Evolutionary conservation across 92 coral and sea anemone species (phyloP).

Genomic region (Porites evermanni): DNA sequence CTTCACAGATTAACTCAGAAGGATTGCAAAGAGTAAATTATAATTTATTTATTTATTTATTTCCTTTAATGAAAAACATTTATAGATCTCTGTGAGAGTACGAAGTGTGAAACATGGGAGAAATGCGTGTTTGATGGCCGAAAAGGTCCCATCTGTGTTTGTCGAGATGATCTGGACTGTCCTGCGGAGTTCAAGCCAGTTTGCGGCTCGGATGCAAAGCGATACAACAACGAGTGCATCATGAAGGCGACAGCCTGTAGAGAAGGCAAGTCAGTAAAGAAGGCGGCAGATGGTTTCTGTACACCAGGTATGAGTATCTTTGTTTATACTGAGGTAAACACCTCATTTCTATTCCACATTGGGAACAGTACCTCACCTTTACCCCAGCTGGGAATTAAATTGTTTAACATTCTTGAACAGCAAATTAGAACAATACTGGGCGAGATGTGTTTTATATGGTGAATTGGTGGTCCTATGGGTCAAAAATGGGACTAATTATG

Average conservation of each 20-base stretch:
- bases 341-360: no score
- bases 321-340: no score
- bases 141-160: conserved; percentile 64
- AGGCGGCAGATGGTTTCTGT: conserved; percentile 60
- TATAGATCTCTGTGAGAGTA: conserved; percentile 65
- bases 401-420: no score
- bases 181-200: conserved; percentile 68
- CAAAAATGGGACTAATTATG: no score
- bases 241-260: conserved; percentile 91
- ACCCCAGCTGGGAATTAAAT: no score
- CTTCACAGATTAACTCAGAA: no score
- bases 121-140: conserved; percentile 60
- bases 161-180: conserved; percentile 82
- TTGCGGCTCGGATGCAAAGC: conserved; percentile 85
- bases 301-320: conserved; percentile 70
- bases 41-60: no score
- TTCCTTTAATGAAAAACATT: neutral
- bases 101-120: conserved; percentile 65
- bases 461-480: no score
- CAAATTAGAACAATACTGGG: no score
- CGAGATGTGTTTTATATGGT: no score
- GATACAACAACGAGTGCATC: conserved; percentile 85
- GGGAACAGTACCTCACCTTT: no score
- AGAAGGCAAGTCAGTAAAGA: conserved; percentile 31
- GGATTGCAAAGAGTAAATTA: no score